Evolutionary conservation across 2,888 invertebrate genomes (phyloP).

Genomic region (Drosophila atripex): DNA sequence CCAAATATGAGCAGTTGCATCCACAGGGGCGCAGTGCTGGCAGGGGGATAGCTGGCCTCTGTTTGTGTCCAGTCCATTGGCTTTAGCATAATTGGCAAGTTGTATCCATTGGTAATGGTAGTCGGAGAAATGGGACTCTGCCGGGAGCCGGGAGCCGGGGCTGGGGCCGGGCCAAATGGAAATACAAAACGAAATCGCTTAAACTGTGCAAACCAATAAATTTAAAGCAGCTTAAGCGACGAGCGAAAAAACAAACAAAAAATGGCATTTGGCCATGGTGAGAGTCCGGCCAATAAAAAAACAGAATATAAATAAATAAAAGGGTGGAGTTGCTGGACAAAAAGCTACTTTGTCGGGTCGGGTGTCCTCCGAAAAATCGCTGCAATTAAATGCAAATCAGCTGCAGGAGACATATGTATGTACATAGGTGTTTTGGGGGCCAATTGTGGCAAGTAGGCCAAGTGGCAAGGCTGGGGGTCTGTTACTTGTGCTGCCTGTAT

Average conservation of each 20-base stretch:
- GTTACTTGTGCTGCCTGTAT: slow-evolving; percentile 30
- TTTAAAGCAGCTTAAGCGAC: slow-evolving; percentile 76
- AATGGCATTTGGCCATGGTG: slow-evolving; percentile 1
- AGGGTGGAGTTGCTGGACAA: slow-evolving; percentile 2
- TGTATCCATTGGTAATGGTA: slow-evolving; percentile 61
- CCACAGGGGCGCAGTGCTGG: background rate
- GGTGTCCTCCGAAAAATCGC: slow-evolving; percentile 48
- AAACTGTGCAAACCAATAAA: slow-evolving; percentile 78
- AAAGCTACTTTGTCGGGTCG: slow-evolving; percentile 34
- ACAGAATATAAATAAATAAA: slow-evolving; percentile 3
- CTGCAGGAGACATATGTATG: slow-evolving; percentile 19
- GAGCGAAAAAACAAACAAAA: slow-evolving; percentile 38
- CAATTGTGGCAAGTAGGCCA: background rate
- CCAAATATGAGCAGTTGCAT: slow-evolving; percentile 38
- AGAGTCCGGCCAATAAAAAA: background rate
- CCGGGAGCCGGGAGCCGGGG: background rate
- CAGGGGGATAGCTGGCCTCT: background rate
- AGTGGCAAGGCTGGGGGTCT: background rate
- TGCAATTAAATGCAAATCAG: slow-evolving; percentile 78
- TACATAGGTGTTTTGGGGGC: background rate
- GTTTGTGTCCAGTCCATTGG: slow-evolving; percentile 69
- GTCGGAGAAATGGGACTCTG: slow-evolving; percentile 5
- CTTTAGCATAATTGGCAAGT: slow-evolving; percentile 76
- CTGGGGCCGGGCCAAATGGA: slow-evolving; percentile 7
- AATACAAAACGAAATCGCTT: slow-evolving; percentile 63